Evolutionary conservation across 2,113 vertebrate genomes (phyloP), one percentile per base, ranked within the genome.

Genomic region (Barbus barbus): DNA sequence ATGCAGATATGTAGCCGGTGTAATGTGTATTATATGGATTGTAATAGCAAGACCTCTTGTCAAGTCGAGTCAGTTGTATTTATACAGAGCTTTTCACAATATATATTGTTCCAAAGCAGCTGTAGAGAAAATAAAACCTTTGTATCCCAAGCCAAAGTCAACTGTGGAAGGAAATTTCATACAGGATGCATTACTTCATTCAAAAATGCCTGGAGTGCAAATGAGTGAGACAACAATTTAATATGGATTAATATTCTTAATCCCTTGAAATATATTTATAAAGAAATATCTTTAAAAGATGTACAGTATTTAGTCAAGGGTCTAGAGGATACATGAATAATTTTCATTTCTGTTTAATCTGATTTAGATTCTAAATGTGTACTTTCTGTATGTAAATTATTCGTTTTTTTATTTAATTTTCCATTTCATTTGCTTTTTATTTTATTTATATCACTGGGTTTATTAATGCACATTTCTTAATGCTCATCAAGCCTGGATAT

Each of bases 21-120:
- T 77, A 33, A 77, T 33, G 28, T 77, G 20, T 22, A 14, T 77
- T 56, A 36, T 36, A 22, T 77, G 74, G 48, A 53, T 33, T 77
- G 28, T n/a, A 60, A 56, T 48, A 74, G 31, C 9, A 8, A 41
- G 72, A 63, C 26, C 38, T 16, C 51, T 61, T 24, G 72, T 73
- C 31, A 38, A 69, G 20, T 82, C 9, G 24, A 73, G 69, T 51
- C 44, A 12, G 73, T 75, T 74, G 48, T 74, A 46, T 74, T 46
- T 74, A 71, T 12, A 38, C 36, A 13, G 9, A 38, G 26, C 26
- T 76, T 36, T 56, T 76, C 38, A 56, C 18, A 56, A 56, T 56
- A 22, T 28, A 53, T 56, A 72, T 44, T 78, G 33, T 78, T 78
- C 22, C 22, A 78, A 58, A 53, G 41, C 9, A 6, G 74, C 46